Base-by-base conservation (phyloP, 2,888 invertebrate species). In the Phasia obesa region DNA sequence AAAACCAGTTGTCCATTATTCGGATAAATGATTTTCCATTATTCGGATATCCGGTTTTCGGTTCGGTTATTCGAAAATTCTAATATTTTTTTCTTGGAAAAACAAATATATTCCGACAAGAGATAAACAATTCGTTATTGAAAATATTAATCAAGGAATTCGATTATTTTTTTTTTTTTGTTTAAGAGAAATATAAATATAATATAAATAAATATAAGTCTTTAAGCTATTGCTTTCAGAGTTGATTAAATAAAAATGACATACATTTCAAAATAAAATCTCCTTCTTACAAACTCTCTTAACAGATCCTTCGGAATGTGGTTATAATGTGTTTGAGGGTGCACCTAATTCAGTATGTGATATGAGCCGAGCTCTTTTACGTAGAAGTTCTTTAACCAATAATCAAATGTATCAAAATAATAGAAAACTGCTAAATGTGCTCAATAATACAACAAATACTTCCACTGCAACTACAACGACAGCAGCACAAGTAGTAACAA, bases 261-360 rank as follows among this genome's bases (percentile, higher is more conserved):
- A 11, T 2, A 42, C 3, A 27, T 57, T 11, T 73, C 57, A 67
- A 69, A 55, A 27, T 31, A 71, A 71, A 51, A 42, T 21, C n/a
- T 59, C 27, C 6, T 6, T 27, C 27, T n/a, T 27, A 6, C 27
- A 23, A 35, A 51, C 5, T 49, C 27, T 21, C 6, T 25, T 42
- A 55, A 3, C 86, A 93, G 93, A 93, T 91, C 89, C 90, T 13
- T 90, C 90, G 84, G 88, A 92, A 85, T 87, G 87, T 85, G 91
- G 91, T 83, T 90, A 88, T 87, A 86, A 91, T 87, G 87, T 89
- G 82, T 90, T 91, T 85, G 87, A 86, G 84, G 89, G 88, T 86
- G 87, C 88, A 85, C 89, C 91, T 78, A 88, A 92, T 92, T 86
- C 85, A 86, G 85, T 86, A 86, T 90, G 90, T 89, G 89, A 89